Conservation (phyloP, 1,140 invertebrate species). For the Pissodes strobi region DNA sequence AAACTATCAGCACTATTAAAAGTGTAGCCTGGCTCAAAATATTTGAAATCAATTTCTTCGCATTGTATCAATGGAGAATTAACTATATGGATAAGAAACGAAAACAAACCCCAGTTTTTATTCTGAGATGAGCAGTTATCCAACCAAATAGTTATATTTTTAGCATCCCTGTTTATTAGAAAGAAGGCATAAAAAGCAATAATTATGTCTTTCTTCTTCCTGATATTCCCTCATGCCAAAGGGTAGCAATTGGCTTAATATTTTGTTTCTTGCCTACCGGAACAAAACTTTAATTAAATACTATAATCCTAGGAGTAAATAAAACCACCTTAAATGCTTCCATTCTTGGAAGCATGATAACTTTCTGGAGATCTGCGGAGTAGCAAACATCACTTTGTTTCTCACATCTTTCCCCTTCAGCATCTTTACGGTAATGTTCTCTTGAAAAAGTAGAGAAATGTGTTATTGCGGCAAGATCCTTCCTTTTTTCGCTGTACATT, state of each 20-base stretch:
- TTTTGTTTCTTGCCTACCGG: conserved; percentile 27
- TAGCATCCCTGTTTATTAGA: conserved; percentile 15
- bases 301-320: conserved; percentile 39
- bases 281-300: conserved; percentile 44
- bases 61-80: not conserved
- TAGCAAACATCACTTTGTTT: conserved; percentile 17
- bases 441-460: no score
- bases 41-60: not conserved
- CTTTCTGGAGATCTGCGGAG: conserved; percentile 47
- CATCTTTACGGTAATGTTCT: conserved; percentile 21
- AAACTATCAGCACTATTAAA: not conserved
- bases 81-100: not conserved
- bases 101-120: not conserved
- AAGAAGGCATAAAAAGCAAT: conserved; percentile 38
- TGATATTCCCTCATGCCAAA: conserved; percentile 40
- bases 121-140: conserved; percentile 40
- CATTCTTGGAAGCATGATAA: not conserved
- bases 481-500: no score
- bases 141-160: conserved; percentile 39
- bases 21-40: not conserved
- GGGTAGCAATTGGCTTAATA: conserved; percentile 18
- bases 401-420: not conserved
- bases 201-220: conserved; percentile 38
- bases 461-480: no score
- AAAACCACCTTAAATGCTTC: conserved; percentile 39